phyloP scores from a whole-genome alignment of 2,797 vertebrate species.

The Leucoraja ocellata region DNA sequence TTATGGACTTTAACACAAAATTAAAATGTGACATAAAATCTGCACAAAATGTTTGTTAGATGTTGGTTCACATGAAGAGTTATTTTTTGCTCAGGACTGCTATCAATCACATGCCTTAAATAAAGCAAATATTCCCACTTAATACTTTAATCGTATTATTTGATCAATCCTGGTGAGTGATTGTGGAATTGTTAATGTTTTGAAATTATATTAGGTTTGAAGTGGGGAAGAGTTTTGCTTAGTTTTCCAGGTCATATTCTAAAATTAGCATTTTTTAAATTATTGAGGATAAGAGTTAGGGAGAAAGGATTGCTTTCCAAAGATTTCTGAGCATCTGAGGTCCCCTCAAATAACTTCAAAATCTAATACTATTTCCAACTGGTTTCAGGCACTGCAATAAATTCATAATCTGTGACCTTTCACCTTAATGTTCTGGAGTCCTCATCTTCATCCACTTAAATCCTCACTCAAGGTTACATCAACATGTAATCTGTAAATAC shows the following conservation, averaged over 20 bases:
- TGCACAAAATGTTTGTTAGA: not conserved
- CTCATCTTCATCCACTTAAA: not conserved
- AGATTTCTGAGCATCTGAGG: not conserved
- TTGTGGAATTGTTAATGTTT: not conserved
- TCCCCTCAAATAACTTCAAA: not conserved
- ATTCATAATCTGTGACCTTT: not conserved
- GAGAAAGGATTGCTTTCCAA: not conserved
- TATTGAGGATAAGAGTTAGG: no score
- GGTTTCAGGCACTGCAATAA: not conserved
- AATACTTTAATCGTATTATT: not conserved
- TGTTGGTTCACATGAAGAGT: not conserved
- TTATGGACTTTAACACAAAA: not conserved
- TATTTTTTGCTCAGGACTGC: not conserved
- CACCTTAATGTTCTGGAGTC: not conserved
- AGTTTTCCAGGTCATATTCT: not conserved
- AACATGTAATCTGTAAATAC: no score
- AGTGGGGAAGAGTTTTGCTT: not conserved
- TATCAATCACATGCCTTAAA: not conserved
- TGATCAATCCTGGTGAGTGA: not conserved
- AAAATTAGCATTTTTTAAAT: no score
- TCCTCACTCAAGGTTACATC: no score
- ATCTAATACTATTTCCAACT: not conserved
- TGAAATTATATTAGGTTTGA: not conserved
- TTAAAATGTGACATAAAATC: not conserved
- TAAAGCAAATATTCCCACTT: not conserved